Evolutionary conservation across 2,113 vertebrate genomes (phyloP).

Genomic region (Sinocyclocheilus anshuiensis): DNA sequence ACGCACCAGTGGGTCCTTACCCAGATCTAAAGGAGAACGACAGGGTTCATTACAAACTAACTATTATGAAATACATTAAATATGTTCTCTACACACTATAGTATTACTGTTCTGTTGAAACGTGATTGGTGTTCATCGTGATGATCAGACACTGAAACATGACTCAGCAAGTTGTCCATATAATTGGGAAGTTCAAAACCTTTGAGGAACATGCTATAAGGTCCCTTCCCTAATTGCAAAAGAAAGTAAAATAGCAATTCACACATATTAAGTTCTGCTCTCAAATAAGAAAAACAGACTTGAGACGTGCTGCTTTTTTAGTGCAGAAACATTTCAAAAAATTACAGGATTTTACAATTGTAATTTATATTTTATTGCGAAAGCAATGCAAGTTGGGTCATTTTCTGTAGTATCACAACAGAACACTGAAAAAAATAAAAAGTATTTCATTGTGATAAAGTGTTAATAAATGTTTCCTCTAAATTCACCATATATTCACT

Average conservation of each 20-base stretch:
- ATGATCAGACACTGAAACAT: not conserved
- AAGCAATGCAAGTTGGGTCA: not conserved
- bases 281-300: not conserved
- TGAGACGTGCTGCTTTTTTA: not conserved
- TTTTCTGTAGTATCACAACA: not conserved
- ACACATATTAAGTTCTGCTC: not conserved
- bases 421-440: not conserved
- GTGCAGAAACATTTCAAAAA: not conserved
- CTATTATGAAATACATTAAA: not conserved
- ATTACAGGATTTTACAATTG: not conserved
- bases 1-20: conserved; percentile 79
- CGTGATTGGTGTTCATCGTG: not conserved
- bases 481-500: no score
- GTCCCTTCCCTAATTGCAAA: not conserved
- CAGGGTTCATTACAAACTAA: not conserved
- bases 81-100: not conserved
- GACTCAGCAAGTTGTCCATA: not conserved
- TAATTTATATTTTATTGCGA: not conserved
- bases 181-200: not conserved
- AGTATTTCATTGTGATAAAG: not conserved
- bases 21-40: conserved; percentile 74
- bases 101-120: not conserved
- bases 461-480: not conserved
- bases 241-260: not conserved
- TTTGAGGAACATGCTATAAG: not conserved